Percentiles rank a stretch among this genome's conserved stretches.
Evolutionary conservation across 2,113 vertebrate species (phyloP).

Genomic region (Tachuris rubrigastra): DNA sequence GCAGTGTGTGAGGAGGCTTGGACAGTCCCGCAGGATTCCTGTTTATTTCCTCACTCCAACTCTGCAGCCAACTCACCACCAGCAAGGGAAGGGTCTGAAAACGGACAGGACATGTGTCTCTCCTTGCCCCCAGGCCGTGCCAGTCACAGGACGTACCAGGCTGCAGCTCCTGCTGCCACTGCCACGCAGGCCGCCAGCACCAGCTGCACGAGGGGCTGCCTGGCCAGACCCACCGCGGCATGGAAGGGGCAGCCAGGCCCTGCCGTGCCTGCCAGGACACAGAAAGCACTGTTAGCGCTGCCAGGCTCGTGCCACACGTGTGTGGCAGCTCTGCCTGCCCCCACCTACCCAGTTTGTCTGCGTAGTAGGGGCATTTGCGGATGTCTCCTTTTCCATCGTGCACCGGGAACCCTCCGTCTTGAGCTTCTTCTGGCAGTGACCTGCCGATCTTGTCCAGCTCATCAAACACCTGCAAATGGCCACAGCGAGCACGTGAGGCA

Average conservation of each 20-base stretch:
- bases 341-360: conserved; percentile 77
- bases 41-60: conserved; percentile 48
- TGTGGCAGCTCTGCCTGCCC: fast-evolving
- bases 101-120: background rate
- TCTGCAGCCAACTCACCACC: conserved; percentile 38
- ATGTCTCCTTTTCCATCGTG: conserved; percentile 87
- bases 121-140: background rate
- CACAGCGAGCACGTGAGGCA: background rate
- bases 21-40: background rate
- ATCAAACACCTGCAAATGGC: conserved; percentile 83
- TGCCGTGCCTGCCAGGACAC: conserved; percentile 66
- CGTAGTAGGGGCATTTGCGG: conserved; percentile 90
- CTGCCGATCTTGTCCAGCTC: conserved; percentile 88
- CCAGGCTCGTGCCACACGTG: fast-evolving
- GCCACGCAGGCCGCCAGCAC: conserved; percentile 83
- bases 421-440: conserved; percentile 75
- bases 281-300: background rate
- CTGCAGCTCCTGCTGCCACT: conserved; percentile 78
- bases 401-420: conserved; percentile 74
- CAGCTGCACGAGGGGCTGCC: conserved; percentile 84
- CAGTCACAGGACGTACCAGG: conserved; percentile 91
- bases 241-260: conserved; percentile 75
- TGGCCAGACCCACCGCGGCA: conserved; percentile 70
- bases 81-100: background rate
- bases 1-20: background rate